Evolutionary conservation across 2,888 invertebrate genomes (phyloP), one percentile per base, ranked within the genome.

Genomic region (Synergus japonicus): DNA sequence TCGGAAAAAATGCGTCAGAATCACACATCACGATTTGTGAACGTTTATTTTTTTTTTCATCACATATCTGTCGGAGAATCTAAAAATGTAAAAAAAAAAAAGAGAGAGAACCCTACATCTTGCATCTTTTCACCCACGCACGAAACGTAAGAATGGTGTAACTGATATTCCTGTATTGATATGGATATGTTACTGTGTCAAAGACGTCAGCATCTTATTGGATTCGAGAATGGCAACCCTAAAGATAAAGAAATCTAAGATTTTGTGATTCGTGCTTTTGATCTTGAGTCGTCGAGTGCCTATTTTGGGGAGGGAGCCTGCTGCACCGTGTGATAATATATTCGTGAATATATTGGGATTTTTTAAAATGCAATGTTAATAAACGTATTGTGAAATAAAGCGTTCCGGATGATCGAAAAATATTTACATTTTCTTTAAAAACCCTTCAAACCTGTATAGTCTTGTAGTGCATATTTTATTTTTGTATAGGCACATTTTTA

Each of bases 241-340:
- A 46, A 49, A 22, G 29, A 46, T 15, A 67, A 67, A 69, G n/a
- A 44, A 69, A 73, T 73, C 37, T n/a, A 73, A 73, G 54, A 73
- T 73, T 73, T 69, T 29, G 49, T 49, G 69, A 69, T 49, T 73
- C 54, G 37, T 73, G 54, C 54, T 73, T 44, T 73, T 54, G 73
- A 54, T 73, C 73, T 73, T 73, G 73, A 73, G 73, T 73, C 73
- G 54, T 73, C 49, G 54, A 73, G 73, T 73, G 73, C 54, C 73
- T 73, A 73, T 73, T 73, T 54, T 54, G 37, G 29, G 73, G 37
- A 73, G 29, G 73, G 37, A 73, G 37, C 54, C 73, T n/a, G 73
- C 54, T 73, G 54, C 73, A 73, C 49, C 54, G 73, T 73, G 73
- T 73, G 73, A 73, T 73, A 73, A 54, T 37, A 37, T 73, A 73